Evolutionary conservation across 2,797 vertebrate genomes (phyloP), one percentile per base, ranked within the genome.

Genomic region (Sebastes aleutianus): DNA sequence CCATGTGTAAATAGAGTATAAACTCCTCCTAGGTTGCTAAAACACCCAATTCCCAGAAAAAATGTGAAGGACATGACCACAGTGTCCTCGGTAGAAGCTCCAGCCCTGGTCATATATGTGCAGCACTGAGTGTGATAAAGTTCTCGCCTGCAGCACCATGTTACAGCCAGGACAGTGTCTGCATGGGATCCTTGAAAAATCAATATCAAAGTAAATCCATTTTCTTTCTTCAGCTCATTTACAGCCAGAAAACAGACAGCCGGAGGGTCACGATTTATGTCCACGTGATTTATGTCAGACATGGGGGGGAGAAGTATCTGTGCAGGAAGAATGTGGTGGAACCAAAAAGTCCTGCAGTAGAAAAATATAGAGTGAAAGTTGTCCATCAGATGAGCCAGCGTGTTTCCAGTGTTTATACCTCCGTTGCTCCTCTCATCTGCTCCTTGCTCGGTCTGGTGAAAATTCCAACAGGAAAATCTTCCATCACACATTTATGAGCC

Each of bases 141-240:
- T 36, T 74, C 39, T 13, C 68, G 70, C 74, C 84, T 81, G 79
- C 65, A 50, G 76, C 39, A 36, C 71, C 61, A 74, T 20, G 62
- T 82, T 67, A 56, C 70, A 75, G 63, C 12, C 10, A 5, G 64
- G 57, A 61, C 36, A 47, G 36, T 34, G 53, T 65, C 70, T 62
- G 62, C n/a, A 29, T 43, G n/a, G 29, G 43, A 3, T 18, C 9
- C 50, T 27, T 10, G 20, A 32, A 66, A 57, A 78, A 80, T 78
- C 82, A 82, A 80, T 86, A 84, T 53, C 43, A 71, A 74, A 69
- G 56, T 58, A 27, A 74, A 65, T 27, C 24, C 10, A 65, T 70
- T 79, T 65, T 27, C 53, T 29, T 16, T 61, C 56, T 67, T 26
- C 29, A 54, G 34, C 66, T 75, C 54, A 71, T 86, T 78, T 63